Evolutionary conservation across 2,888 invertebrate genomes (phyloP), one percentile per base, ranked within the genome.

Genomic region (Clostera curtula): DNA sequence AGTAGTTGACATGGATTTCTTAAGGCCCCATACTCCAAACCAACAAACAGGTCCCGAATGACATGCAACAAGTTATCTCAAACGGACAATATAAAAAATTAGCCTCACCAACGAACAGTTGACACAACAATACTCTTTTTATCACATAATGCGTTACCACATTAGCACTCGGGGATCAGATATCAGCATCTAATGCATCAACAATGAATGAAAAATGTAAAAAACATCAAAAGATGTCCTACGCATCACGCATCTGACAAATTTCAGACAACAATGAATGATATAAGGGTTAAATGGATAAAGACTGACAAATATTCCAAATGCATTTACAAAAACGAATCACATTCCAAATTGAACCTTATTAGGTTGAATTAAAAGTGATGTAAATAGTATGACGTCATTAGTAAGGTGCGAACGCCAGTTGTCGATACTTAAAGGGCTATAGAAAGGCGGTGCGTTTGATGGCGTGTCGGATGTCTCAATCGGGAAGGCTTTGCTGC

Each of bases 391-490:
- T 31, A 31, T 29, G 33, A 32, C 16, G 37, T 35, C 12, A 43
- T 23, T 30, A 14, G 23, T 40, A 46, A 32, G 61, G 62, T 59
- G 49, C 50, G 39, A 28, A 31, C 14, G 18, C 25, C 29, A 33
- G 47, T 69, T 59, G 65, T 58, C 44, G 64, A 65, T 66, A 70
- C 31, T 56, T 56, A 59, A 61, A 66, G 68, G 64, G 64, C 68
- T 74, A 73, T 75, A 74, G 73, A 72, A 60, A 55, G 47, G 71
- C 80, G 80, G 80, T 50, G 30, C 67, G 66, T 82, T 80, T 82
- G 82, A 82, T 60, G 58, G 47, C 66, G 68, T 68, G 64, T 82
- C 79, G 71, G 74, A 79, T 82, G 75, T 73, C 79, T 79, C 76
- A 73, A 79, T 82, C 76, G 71, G 41, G 54, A 58, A 68, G 65